A percentile compares a stretch with the other conserved stretches of the same genome.
phyloP scores from a whole-genome alignment of 2,888 invertebrate genomes.

The Noctua comes region DNA sequence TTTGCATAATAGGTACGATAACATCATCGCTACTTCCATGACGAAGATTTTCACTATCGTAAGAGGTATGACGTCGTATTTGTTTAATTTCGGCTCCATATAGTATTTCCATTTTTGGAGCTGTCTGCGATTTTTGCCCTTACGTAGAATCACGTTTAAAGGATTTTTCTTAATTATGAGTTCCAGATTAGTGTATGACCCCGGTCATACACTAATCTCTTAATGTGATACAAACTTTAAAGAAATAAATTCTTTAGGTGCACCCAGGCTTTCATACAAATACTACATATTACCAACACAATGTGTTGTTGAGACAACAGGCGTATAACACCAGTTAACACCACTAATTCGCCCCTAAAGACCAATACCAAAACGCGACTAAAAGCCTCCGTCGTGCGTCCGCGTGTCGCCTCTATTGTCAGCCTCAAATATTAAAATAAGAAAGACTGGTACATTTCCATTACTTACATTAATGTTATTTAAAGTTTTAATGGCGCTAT shows the following conservation, averaged over 20 bases:
- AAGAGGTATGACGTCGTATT: constrained; percentile 44
- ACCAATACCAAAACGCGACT: neutral
- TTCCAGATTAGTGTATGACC: neutral
- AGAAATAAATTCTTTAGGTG: neutral
- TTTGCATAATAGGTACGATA: constrained; percentile 51
- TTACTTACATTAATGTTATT: constrained; percentile 1
- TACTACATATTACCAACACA: neutral
- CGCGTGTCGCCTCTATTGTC: neutral
- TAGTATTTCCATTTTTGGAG: constrained; percentile 20
- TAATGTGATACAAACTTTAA: neutral
- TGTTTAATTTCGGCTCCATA: neutral
- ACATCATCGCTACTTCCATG: constrained; percentile 45
- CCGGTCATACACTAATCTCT: too few species aligned
- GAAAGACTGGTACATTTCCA: constrained; percentile 40
- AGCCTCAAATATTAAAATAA: neutral
- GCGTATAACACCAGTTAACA: too few species aligned
- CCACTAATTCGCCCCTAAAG: neutral
- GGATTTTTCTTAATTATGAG: neutral
- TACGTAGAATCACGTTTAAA: neutral
- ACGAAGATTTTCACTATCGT: constrained; percentile 26
- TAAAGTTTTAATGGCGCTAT: constrained; percentile 3
- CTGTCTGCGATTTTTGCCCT: neutral
- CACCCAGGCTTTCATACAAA: neutral
- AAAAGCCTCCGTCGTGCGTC: neutral
- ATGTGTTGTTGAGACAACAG: neutral